Conservation (phyloP, 1,140 invertebrate species). For the Nasonia vitripennis region DNA sequence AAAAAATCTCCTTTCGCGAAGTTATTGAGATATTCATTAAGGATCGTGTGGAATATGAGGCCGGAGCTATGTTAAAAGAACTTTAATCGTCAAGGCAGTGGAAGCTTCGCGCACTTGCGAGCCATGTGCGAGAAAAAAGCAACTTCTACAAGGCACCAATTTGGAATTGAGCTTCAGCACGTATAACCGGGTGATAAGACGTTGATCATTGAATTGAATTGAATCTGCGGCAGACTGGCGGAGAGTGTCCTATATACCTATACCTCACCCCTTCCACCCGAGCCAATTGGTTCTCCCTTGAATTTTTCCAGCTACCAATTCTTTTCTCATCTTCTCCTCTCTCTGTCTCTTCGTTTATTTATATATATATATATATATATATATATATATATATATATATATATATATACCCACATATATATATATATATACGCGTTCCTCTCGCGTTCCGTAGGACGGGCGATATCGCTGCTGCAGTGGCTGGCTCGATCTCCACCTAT, state of each 20-base stretch:
- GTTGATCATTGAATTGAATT: conserved; percentile 46
- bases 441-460: not conserved
- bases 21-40: too few relatives aligned
- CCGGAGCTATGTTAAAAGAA: too few relatives aligned
- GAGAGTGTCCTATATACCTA: not conserved
- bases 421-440: not conserved
- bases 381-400: not conserved
- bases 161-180: conserved; percentile 33
- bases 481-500: not conserved
- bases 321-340: conserved; percentile 15
- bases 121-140: not conserved
- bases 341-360: conserved; percentile 4
- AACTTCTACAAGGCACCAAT: conserved; percentile 2
- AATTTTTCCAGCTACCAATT: conserved; percentile 31
- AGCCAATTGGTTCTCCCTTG: conserved; percentile 12
- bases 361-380: not conserved
- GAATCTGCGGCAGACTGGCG: conserved; percentile 15
- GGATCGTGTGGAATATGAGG: too few relatives aligned
- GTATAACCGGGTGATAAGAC: conserved; percentile 35
- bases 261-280: not conserved
- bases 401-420: not conserved
- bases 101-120: conserved; percentile 15
- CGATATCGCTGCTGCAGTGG: not conserved
- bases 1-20: not conserved
- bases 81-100: not conserved